A percentile compares a stretch with the other conserved stretches of the same genome.
These are phyloP conservation scores for Disparrhopalites patrizii DNA, from an alignment of 2,888 invertebrate genomes.

Conservation along the genomic window DNA sequence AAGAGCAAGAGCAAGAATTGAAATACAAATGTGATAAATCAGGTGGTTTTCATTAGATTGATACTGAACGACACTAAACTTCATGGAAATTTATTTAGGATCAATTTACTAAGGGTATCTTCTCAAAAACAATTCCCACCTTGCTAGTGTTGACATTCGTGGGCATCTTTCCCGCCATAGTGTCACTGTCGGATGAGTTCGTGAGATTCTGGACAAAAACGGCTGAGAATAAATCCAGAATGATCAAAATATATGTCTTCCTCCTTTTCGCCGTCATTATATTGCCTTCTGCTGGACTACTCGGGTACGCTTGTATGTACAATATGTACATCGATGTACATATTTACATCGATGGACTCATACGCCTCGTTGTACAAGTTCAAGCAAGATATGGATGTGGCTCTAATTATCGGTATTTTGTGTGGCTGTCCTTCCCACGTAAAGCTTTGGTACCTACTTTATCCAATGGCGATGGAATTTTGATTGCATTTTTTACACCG, in stretches of 20 bases:
- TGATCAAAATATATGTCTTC: constrained; percentile 90
- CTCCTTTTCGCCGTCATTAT: constrained; percentile 90
- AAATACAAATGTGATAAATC: neutral
- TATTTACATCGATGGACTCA: too few species aligned
- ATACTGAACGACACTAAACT: too few species aligned
- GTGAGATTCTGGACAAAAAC: constrained; percentile 92
- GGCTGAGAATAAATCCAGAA: constrained; percentile 83
- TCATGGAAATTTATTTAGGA: neutral
- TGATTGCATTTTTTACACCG: constrained; percentile 91
- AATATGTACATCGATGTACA: too few species aligned
- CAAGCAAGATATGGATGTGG: too few species aligned
- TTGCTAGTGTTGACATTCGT: constrained; percentile 82
- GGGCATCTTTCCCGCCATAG: constrained; percentile 83
- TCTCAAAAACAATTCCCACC: constrained; percentile 84
- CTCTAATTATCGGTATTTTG: neutral
- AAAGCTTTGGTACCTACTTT: constrained; percentile 17
- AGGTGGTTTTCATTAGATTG: too few species aligned
- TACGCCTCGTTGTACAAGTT: too few species aligned
- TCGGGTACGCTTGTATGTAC: constrained; percentile 55
- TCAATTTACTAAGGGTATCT: constrained; percentile 57
- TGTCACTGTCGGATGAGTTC: constrained; percentile 84
- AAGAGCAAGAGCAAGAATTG: neutral
- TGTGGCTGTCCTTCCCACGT: neutral
- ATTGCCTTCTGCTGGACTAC: constrained; percentile 85
- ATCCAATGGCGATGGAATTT: constrained; percentile 53